Evolutionary conservation across 2,113 vertebrate genomes (phyloP).

Genomic region (Crotalus viridis): DNA sequence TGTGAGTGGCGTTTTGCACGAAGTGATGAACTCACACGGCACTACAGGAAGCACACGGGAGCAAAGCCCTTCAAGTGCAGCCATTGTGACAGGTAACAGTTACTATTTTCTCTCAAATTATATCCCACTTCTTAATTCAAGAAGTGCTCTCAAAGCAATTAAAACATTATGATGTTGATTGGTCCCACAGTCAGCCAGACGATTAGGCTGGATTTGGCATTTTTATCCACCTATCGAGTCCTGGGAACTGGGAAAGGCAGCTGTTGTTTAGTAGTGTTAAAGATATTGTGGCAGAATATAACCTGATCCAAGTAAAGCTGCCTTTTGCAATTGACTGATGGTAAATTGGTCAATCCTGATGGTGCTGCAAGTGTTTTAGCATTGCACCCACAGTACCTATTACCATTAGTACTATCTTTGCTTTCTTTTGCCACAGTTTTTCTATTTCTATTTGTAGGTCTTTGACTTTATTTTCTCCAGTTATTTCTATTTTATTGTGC

Average conservation of each 20-base stretch:
- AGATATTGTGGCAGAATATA: neutral
- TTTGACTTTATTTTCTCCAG: neutral
- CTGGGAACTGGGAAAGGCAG: neutral
- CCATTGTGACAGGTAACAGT: slow-evolving; percentile 96
- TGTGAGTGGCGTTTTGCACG: slow-evolving; percentile 99
- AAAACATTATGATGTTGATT: neutral
- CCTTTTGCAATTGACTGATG: neutral
- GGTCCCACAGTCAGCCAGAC: neutral
- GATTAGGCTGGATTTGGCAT: neutral
- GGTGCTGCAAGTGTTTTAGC: neutral
- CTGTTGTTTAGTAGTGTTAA: neutral
- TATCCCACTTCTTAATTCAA: neutral
- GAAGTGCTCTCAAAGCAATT: neutral
- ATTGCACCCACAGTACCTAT: neutral
- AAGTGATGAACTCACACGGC: slow-evolving; percentile 97
- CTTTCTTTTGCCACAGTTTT: neutral
- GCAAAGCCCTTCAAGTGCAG: slow-evolving; percentile 99
- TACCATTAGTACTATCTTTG: neutral
- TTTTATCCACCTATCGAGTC: neutral
- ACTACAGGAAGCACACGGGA: slow-evolving; percentile 99
- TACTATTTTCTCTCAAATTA: neutral
- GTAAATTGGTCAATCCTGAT: neutral
- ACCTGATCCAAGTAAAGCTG: neutral
- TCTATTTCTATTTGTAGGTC: neutral
- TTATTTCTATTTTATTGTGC: neutral